Base-by-base conservation (phyloP, 2,797 vertebrate genomes). In the Pterois miles region DNA sequence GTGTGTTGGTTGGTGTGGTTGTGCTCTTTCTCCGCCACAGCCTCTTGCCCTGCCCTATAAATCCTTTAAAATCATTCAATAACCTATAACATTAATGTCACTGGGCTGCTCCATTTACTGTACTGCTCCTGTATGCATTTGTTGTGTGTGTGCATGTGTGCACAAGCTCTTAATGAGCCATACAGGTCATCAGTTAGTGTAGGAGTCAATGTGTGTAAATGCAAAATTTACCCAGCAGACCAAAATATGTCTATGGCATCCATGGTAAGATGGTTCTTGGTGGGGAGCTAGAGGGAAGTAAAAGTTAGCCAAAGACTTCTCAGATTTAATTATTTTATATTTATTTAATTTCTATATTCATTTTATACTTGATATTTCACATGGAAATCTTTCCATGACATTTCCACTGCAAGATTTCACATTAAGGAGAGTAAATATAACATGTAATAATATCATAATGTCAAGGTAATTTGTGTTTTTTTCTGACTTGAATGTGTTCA, bases 41-140 rank as follows among this genome's bases (percentile, higher is more conserved):
- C 92, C 86, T 91, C 89, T 83, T 80, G 80, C 92, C 84, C 89
- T 90, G 88, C 75, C 81, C 90, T 89, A 93, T 94, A 94, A 92
- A 93, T 93, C 87, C 89, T 91, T 90, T 92, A 81, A 93, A 93
- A 92, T 89, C 78, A 76, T 91, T 94, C 92, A 93, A 93, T 94
- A 94, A 94, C 92, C 91, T 93, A 92, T 92, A 93, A 93, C 89
- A 91, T 93, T 94, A 92, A 93, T 92, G 92, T 92, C 93, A 92
- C 80, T 82, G 88, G 93, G 83, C 90, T 88, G 78, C 88, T 92
- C 89, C 89, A 94, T 94, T 94, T 78, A 82, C 84, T 67, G 66
- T 91, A 90, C 84, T 76, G 86, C 78, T 80, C 16, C 3, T 56
- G 50, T 72, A 40, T 75, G 63, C 54, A 56, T 82, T 65, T 78